These are phyloP conservation scores for Scaptomyza montana DNA, from an alignment of 1,140 invertebrate species.

Conservation along the genomic window DNA sequence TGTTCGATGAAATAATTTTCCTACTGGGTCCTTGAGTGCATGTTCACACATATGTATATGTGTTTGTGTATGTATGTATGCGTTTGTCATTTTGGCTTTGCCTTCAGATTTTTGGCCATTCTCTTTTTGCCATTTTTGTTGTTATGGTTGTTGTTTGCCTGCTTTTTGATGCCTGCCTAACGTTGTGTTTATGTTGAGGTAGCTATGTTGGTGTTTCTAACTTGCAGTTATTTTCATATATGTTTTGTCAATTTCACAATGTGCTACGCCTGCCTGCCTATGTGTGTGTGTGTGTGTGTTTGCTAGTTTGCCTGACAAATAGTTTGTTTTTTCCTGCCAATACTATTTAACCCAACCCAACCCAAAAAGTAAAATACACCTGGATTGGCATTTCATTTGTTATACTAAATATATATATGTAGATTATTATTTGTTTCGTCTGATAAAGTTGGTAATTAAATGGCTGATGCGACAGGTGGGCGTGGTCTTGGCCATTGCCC, in stretches of 20 bases:
- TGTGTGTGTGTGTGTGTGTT: constrained; percentile 3
- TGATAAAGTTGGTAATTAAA: not conserved
- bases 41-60: too few species aligned
- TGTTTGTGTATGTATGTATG: not conserved
- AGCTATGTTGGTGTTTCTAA: constrained; percentile 13
- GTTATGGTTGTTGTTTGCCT: constrained; percentile 27
- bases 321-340: constrained; percentile 49
- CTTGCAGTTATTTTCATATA: constrained; percentile 18
- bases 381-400: too few species aligned
- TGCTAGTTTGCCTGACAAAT: constrained; percentile 42
- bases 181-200: not conserved
- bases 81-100: constrained; percentile 28
- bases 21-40: too few species aligned
- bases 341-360: not conserved
- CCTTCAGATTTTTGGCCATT: constrained; percentile 37
- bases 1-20: too few species aligned
- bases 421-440: not conserved
- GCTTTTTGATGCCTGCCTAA: constrained; percentile 37
- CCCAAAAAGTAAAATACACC: too few species aligned
- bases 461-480: not conserved
- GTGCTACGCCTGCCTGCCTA: constrained; percentile 1
- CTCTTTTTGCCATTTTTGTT: constrained; percentile 14
- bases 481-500: not conserved
- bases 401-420: too few species aligned
- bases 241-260: constrained; percentile 45